Evolutionary conservation across 2,888 invertebrate genomes (phyloP), one percentile per base, ranked within the genome.

Genomic region (Thecophora atra): DNA sequence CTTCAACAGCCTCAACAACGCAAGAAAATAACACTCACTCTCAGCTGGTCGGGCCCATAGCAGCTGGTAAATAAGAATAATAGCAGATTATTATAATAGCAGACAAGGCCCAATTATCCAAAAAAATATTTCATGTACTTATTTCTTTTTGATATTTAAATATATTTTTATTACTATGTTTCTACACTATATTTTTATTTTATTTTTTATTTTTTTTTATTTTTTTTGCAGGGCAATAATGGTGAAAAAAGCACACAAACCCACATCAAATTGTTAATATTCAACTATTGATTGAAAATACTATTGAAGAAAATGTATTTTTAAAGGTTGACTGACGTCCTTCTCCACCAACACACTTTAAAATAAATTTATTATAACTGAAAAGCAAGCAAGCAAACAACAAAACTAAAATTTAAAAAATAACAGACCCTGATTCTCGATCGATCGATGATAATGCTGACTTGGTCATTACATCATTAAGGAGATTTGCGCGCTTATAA

Each of bases 211-310:
- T 37, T 37, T 37, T 8, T 37, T 37, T 47, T 5, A 17, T 47
- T 15, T n/a, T 5, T 72, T 30, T 75, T 81, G 17, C 75, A 86
- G 86, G 85, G 78, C 82, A 86, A 86, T 84, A 86, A 84, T 84
- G 82, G 76, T 78, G 77, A 76, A 73, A 74, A 77, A 76, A 78
- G 78, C 76, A 77, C n/a, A 8, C 37, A 21, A 58, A 73, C 71
- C 68, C 78, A 78, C 78, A 78, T 75, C 77, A 80, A 75, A 78
- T 66, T 75, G 76, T 76, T 74, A 76, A 75, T n/a, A n/a, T 73
- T 76, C 73, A 77, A 64, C 72, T 73, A 70, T 73, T 74, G 76
- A 75, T 77, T 75, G 21, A 73, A 77, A 76, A 73, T 77, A 76
- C 75, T 76, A 74, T 76, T 76, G 71, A 72, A 67, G 56, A 77